A percentile compares a stretch with the other conserved stretches of the same genome.
Evolutionary conservation across 2,888 invertebrate genomes (phyloP).

Genomic region (Drosophila koepferae): DNA sequence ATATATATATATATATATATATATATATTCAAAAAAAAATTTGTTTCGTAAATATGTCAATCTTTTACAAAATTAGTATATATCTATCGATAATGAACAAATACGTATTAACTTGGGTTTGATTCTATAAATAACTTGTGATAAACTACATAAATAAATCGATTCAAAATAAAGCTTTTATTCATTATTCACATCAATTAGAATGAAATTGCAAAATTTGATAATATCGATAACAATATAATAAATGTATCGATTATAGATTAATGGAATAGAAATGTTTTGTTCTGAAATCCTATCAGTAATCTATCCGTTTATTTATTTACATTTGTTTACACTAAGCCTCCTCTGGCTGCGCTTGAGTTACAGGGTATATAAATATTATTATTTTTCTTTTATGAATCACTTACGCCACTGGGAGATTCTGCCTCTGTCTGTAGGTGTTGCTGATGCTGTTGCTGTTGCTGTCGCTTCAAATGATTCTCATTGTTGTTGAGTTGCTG

Average conservation of each 20-base stretch:
- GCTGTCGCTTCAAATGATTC: constrained; percentile 59
- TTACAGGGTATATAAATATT: background rate
- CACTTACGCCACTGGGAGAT: constrained; percentile 71
- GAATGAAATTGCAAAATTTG: background rate
- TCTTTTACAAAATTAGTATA: too few relatives aligned
- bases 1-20: too few relatives aligned
- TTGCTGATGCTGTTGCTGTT: constrained; percentile 54
- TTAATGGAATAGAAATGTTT: background rate
- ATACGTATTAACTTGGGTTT: too few relatives aligned
- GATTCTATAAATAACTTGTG: too few relatives aligned
- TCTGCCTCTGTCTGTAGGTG: constrained; percentile 44
- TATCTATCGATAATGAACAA: too few relatives aligned
- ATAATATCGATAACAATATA: background rate
- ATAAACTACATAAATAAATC: too few relatives aligned
- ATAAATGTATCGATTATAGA: background rate
- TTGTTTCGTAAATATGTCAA: too few relatives aligned
- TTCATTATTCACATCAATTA: too few relatives aligned
- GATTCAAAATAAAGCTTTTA: too few relatives aligned
- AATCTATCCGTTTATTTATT: background rate
- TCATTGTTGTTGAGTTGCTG: constrained; percentile 62
- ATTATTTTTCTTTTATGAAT: background rate
- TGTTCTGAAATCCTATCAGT: background rate
- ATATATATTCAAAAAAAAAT: too few relatives aligned
- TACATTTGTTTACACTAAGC: background rate
- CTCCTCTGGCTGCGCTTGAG: background rate